Conservation (phyloP, 2,797 vertebrate genomes). For the Etheostoma perlongum region DNA sequence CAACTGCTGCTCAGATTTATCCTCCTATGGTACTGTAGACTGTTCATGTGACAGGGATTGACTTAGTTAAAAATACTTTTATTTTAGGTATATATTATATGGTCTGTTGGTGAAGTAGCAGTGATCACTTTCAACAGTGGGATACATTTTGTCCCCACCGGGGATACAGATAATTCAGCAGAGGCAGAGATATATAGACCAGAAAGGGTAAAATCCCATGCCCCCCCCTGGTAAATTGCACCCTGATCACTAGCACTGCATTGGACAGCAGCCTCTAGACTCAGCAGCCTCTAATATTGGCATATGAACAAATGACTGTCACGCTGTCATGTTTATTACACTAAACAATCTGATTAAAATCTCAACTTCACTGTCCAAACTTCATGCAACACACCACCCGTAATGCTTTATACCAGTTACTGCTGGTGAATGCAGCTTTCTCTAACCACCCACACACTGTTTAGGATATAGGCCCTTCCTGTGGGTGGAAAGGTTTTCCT, state of each 20-base stretch:
- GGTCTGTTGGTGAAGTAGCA: too few relatives aligned
- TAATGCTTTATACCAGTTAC: not conserved
- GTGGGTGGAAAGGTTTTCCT: conserved; percentile 12
- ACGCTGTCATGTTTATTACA: not conserved
- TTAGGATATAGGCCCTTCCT: conserved; percentile 7
- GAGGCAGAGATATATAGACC: too few relatives aligned
- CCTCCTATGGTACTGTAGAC: too few relatives aligned
- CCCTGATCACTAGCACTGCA: not conserved
- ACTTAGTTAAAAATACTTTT: too few relatives aligned
- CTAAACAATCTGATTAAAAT: not conserved
- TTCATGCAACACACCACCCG: not conserved
- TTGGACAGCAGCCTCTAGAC: not conserved
- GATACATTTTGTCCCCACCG: too few relatives aligned
- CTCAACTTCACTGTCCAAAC: not conserved
- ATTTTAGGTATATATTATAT: too few relatives aligned
- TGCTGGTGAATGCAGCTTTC: not conserved
- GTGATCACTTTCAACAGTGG: too few relatives aligned
- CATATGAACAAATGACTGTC: not conserved
- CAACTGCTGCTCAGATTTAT: too few relatives aligned
- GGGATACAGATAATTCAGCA: too few relatives aligned
- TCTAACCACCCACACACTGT: conserved; percentile 2
- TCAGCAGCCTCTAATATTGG: not conserved
- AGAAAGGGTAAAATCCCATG: too few relatives aligned
- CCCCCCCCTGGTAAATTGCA: too few relatives aligned
- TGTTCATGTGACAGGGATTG: too few relatives aligned